phyloP scores from a whole-genome alignment of 2,888 invertebrate species.

The Acleris literana region DNA sequence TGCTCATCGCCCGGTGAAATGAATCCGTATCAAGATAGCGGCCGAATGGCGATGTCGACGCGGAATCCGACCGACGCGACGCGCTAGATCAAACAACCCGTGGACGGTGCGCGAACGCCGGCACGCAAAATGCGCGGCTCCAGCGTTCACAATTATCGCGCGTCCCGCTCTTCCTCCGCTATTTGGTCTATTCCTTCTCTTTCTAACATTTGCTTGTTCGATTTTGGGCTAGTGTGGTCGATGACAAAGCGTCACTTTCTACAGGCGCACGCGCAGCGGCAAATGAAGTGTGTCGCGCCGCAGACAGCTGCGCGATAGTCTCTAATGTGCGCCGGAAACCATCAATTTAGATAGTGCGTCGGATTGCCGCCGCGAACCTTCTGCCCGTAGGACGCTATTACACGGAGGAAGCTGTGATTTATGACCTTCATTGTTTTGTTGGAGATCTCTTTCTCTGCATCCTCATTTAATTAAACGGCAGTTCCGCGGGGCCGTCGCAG shows the following conservation, averaged over 20 bases:
- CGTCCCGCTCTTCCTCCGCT: slow-evolving; percentile 48
- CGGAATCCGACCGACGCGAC: slow-evolving; percentile 55
- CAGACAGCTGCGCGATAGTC: slow-evolving; percentile 77
- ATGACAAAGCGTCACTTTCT: slow-evolving; percentile 79
- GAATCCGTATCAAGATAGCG: slow-evolving; percentile 40
- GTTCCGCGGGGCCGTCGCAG: slow-evolving; percentile 11
- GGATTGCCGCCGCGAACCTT: slow-evolving; percentile 77
- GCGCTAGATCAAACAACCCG: slow-evolving; percentile 57
- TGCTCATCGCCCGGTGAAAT: slow-evolving; percentile 38
- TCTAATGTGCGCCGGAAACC: slow-evolving; percentile 80
- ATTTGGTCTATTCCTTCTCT: slow-evolving; percentile 45
- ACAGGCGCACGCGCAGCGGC: slow-evolving; percentile 75
- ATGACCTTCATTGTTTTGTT: slow-evolving; percentile 79
- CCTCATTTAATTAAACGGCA: slow-evolving; percentile 59
- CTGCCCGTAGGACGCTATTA: slow-evolving; percentile 78
- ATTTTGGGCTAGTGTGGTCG: slow-evolving; percentile 68
- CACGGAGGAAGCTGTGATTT: slow-evolving; percentile 79
- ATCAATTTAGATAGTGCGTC: slow-evolving; percentile 81
- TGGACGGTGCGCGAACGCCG: slow-evolving; percentile 53
- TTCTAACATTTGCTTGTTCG: slow-evolving; percentile 59
- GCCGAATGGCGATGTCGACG: slow-evolving; percentile 46
- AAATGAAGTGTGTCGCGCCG: slow-evolving; percentile 81
- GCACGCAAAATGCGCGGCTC: slow-evolving; percentile 56
- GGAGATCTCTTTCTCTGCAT: slow-evolving; percentile 61
- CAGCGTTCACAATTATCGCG: slow-evolving; percentile 44